phyloP scores from a whole-genome alignment of 2,888 invertebrate species.

The Chrysina gloriosa region DNA sequence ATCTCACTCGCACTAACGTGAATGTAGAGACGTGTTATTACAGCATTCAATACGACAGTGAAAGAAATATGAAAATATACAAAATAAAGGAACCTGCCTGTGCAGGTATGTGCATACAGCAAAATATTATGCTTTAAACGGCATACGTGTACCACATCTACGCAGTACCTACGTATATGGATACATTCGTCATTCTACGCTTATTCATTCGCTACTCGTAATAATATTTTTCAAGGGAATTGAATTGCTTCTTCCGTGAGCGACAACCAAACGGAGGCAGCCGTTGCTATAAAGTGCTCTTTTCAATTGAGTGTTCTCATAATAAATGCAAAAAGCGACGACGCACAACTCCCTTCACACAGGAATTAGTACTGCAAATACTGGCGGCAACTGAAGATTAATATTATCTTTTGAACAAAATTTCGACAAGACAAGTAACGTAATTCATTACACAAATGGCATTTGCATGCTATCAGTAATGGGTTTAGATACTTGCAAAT shows the following conservation, averaged over 20 bases:
- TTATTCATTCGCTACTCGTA: slow-evolving; percentile 1
- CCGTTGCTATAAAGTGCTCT: slow-evolving; percentile 6
- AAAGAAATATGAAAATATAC: no score
- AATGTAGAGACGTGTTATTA: no score
- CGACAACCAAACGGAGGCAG: not conserved
- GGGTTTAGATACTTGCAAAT: no score
- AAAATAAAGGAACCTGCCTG: no score
- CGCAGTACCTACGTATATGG: no score
- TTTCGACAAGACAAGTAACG: not conserved
- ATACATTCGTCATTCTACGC: not conserved
- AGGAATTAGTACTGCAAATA: slow-evolving; percentile 24
- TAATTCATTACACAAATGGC: slow-evolving; percentile 17
- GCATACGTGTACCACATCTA: no score
- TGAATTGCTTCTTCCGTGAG: slow-evolving; percentile 14
- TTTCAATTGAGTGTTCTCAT: slow-evolving; percentile 13
- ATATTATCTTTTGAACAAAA: slow-evolving; percentile 20
- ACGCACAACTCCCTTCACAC: slow-evolving; percentile 3
- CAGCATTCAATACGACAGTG: no score
- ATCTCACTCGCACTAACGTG: no score
- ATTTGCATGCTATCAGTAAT: no score
- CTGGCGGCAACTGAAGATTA: slow-evolving; percentile 13
- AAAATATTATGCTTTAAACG: no score
- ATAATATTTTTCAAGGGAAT: slow-evolving; percentile 18
- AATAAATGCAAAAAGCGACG: slow-evolving; percentile 18
- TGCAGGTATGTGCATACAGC: no score